Evolutionary conservation across 2,113 vertebrate genomes (phyloP).

Genomic region (Chaetorhynchus papuensis): DNA sequence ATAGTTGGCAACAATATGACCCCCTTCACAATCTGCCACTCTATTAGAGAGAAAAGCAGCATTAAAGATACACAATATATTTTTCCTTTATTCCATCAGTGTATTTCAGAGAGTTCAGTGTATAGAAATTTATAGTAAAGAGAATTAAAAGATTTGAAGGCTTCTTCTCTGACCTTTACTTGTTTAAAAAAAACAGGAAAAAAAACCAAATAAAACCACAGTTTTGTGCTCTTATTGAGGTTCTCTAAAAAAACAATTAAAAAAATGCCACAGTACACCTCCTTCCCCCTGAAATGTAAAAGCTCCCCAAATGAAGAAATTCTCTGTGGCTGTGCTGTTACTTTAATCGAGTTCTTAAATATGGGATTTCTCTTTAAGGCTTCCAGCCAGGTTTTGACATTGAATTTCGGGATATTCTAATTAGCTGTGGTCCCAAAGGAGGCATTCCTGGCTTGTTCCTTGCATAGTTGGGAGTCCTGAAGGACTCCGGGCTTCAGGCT

Average conservation of each 20-base stretch:
- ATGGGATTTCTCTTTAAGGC: slow-evolving; percentile 17
- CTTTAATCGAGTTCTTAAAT: not conserved
- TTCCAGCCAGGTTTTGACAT: slow-evolving; percentile 57
- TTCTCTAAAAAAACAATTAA: not conserved
- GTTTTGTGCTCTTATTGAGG: not conserved
- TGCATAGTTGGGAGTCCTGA: not conserved
- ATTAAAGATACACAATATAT: not conserved
- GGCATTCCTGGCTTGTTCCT: slow-evolving; percentile 7
- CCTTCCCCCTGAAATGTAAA: not conserved
- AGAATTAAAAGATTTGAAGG: not conserved
- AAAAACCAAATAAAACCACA: not conserved
- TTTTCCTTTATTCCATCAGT: slow-evolving; percentile 10
- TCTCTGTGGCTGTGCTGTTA: not conserved
- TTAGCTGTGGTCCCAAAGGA: not conserved
- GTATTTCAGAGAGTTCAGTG: not conserved
- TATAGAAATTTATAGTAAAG: not conserved
- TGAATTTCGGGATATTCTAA: slow-evolving; percentile 39
- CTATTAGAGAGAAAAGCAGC: not conserved
- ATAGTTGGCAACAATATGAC: not conserved
- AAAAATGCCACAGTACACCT: not conserved
- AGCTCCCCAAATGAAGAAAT: not conserved
- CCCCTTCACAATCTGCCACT: slow-evolving; percentile 11
- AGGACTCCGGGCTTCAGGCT: slow-evolving; percentile 42
- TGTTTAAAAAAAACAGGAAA: too few species aligned
- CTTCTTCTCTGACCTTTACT: not conserved